Evolutionary conservation across 1,140 invertebrate genomes (phyloP).

Genomic region (Ceratosolen fusciceps): DNA sequence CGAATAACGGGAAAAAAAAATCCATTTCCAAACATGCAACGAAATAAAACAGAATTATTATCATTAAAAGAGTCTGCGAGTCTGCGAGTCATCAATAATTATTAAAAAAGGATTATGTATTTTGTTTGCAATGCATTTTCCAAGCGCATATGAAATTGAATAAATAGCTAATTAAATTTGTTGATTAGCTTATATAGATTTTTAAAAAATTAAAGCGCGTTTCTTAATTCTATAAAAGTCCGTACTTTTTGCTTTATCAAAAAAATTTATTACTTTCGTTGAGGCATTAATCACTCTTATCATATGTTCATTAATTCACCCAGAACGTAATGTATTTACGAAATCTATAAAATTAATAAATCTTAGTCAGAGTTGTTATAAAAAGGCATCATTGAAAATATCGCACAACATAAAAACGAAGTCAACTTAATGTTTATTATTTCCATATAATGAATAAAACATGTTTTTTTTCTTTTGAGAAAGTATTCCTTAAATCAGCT

Average conservation of each 20-base stretch:
- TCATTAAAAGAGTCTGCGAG: no score
- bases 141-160: no score
- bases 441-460: neutral
- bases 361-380: neutral
- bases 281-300: neutral
- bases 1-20: no score
- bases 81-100: no score
- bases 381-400: neutral
- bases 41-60: no score
- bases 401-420: neutral
- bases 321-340: neutral
- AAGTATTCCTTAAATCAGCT: neutral
- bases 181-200: neutral
- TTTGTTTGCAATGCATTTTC: no score
- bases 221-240: neutral
- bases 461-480: neutral
- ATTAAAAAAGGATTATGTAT: no score
- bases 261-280: neutral
- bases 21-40: no score
- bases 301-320: neutral
- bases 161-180: neutral
- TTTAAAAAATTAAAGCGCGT: neutral
- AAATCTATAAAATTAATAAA: slow-evolving; percentile 9
- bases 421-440: neutral
- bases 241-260: neutral